Evolutionary conservation across 2,888 invertebrate genomes (phyloP), one percentile per base, ranked within the genome.

Genomic region (Argyresthia albistria): DNA sequence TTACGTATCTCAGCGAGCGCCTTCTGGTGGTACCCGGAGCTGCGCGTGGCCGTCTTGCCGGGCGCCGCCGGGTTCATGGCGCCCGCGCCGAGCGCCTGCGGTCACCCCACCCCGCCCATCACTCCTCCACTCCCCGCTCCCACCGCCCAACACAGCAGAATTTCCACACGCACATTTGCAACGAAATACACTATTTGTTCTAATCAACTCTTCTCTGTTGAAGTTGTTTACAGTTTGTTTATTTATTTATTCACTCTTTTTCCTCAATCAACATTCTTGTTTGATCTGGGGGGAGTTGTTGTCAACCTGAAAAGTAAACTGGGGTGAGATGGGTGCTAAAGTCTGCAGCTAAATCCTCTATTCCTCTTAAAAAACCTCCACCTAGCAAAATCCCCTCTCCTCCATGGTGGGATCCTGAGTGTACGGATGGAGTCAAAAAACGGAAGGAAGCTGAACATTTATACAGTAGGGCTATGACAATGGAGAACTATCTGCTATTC

Each of bases 1-100:
- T 94, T 94, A 64, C 95, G 91, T 70, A 95, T 95, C 83, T 95
- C 93, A 82, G 93, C 94, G 80, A 95, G 90, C 73, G 95, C 95
- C 88, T 95, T 94, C 82, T 94, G 93, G 84, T 93, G 93, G 84
- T 95, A 95, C 87, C 93, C 93, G 88, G 93, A 90, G 76, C 90
- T 90, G 86, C 92, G 91, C 88, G 91, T 90, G 83, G 90, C 90
- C 86, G 91, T 80, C 80, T 88, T 88, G 80, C 84, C 84, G 83
- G 88, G 87, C 80, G 89, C 89, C 81, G 89, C 89, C 79, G 89
- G 89, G 88, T 90, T 90, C 90, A 90, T 90, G 80, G 83, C 89
- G 88, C 89, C 82, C 77, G 74, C 78, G 79, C 79, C 78, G 88
- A 87, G 88, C 88, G 80, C 82, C 80, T 76, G 76, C 67, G 73